Base-by-base conservation (phyloP, 1,140 invertebrate species). In the Drosophila setifemur region DNA sequence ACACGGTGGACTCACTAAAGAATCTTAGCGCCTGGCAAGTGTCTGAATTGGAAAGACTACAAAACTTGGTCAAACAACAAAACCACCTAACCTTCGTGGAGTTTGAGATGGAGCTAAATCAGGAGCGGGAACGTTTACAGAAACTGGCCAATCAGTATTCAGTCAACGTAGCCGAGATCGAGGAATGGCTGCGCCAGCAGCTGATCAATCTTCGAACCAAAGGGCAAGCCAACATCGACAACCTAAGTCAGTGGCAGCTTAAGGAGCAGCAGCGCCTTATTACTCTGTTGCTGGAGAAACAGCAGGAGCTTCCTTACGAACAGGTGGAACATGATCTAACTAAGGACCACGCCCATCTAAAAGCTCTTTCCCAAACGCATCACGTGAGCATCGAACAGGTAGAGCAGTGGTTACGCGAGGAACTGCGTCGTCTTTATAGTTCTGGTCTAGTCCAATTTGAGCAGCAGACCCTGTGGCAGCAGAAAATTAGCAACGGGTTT, bases 31-130 rank as follows among this genome's bases (percentile, higher is more conserved):
- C 44, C 3, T 90, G 89, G 89, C 89, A 90, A 8, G 70, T 70
- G 14, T 42, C 68, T 1, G 89, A 90, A 33, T 9, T 86, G 50
- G 72, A 82, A 14, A 79, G 89, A 4, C 37, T 90, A 18, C 79
- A 90, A 23, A 60, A 73, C 12, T 37, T 90, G 19, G 48, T 90
- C 4, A 68, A 72, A 16, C 63, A 90, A 26, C 78, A 90, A 7
- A 89, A 82, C 2, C 78, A 78, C n/a, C 29, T 90, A 4, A 90
- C 50, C 16, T 88, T 82, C 4, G 86, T 90, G 2, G 82, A 90
- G 33, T 89, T 86, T 19, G 75, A 90, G 33, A 45, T 88, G 48
- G 75, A 90, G 28, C 31, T 90, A 25, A 88, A 81, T 3, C 70
- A 89, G 40, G 89, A 90, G 12, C 70, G 76, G 0, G 73, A 81